Conservation (phyloP, 2,113 vertebrate species). For the Caretta caretta region DNA sequence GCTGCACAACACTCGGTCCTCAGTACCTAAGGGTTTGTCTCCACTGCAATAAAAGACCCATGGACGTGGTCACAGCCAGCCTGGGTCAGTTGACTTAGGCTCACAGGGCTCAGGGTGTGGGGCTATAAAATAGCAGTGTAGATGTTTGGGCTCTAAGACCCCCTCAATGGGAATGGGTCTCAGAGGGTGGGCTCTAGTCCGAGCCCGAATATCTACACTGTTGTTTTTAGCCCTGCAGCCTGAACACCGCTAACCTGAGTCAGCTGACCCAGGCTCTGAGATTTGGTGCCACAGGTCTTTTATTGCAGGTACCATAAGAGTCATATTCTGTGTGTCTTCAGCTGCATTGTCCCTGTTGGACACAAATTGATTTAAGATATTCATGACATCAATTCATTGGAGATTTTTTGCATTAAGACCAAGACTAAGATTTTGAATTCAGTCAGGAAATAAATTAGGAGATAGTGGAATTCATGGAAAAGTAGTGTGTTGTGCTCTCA, state of each 20-base stretch:
- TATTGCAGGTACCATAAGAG: not conserved
- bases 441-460: not conserved
- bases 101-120: not conserved
- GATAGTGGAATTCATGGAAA: not conserved
- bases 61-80: not conserved
- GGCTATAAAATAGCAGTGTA: not conserved
- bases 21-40: not conserved
- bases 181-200: not conserved
- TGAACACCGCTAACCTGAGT: not conserved
- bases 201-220: not conserved
- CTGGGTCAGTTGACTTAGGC: not conserved
- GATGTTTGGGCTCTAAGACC: not conserved
- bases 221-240: not conserved
- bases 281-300: not conserved
- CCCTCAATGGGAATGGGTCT: not conserved
- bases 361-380: rapidly evolving
- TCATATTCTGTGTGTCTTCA: rapidly evolving
- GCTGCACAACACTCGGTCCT: not conserved
- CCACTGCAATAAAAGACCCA: not conserved
- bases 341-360: not conserved
- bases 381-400: not conserved
- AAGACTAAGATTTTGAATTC: not conserved
- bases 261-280: not conserved
- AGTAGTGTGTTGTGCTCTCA: not conserved
- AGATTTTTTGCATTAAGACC: not conserved